Evolutionary conservation across 2,888 invertebrate genomes (phyloP).

Genomic region (Epinotia bilunana): DNA sequence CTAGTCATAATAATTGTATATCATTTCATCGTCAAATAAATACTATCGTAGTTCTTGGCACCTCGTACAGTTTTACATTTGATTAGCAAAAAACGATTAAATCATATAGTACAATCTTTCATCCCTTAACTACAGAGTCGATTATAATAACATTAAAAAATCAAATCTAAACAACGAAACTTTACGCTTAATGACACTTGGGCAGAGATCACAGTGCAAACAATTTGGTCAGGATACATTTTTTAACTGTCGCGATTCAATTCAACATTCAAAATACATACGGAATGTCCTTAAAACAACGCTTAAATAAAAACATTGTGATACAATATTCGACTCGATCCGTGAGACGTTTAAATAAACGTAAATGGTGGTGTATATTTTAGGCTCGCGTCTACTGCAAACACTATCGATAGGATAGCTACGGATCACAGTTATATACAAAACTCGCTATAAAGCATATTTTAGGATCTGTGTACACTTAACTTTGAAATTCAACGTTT

Average conservation of each 20-base stretch:
- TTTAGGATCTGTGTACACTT: slow-evolving; percentile 9
- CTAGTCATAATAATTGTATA: slow-evolving; percentile 21
- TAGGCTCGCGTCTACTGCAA: slow-evolving; percentile 23
- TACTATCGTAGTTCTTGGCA: slow-evolving; percentile 29
- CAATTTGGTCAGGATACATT: slow-evolving; percentile 32
- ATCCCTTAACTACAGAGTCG: slow-evolving; percentile 20
- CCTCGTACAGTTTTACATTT: slow-evolving; percentile 13
- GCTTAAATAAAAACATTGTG: slow-evolving; percentile 24
- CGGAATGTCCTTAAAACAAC: slow-evolving; percentile 42
- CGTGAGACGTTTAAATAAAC: slow-evolving; percentile 12
- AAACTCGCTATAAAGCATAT: slow-evolving; percentile 25
- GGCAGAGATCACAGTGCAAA: slow-evolving; percentile 54
- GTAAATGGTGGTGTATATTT: slow-evolving; percentile 15
- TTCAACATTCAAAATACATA: slow-evolving; percentile 32
- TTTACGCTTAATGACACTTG: slow-evolving; percentile 55
- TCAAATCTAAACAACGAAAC: slow-evolving; percentile 52
- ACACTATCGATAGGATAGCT: background rate
- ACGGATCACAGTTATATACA: background rate
- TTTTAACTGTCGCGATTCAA: slow-evolving; percentile 6
- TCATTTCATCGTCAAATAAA: slow-evolving; percentile 21
- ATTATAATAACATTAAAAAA: slow-evolving; percentile 63
- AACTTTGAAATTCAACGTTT: slow-evolving; percentile 28
- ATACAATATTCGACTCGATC: slow-evolving; percentile 34
- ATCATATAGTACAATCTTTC: slow-evolving; percentile 20
- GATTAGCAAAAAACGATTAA: slow-evolving; percentile 18